These are phyloP conservation scores for Sinopyrophorus schimmeli DNA, from an alignment of 2,888 invertebrate species.

Conservation along the genomic window DNA sequence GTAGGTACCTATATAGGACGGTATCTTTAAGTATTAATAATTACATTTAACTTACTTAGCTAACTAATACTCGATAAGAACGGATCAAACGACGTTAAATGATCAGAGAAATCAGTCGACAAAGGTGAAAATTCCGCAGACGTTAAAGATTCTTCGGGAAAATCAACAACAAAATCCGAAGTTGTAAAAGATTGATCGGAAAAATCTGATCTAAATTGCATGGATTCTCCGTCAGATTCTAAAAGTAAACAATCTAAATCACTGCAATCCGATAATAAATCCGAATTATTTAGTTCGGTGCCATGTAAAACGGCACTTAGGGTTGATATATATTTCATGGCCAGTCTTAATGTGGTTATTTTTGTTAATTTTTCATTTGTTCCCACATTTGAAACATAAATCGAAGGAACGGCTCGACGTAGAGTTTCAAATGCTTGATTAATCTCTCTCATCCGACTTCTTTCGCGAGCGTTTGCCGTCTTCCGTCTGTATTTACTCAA, in stretches of 20 bases:
- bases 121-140: conserved; percentile 49
- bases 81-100: conserved; percentile 49
- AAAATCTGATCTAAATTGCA: conserved; percentile 49
- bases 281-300: conserved; percentile 32
- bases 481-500: conserved; percentile 69
- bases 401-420: conserved; percentile 61
- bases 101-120: conserved; percentile 50
- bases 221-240: conserved; percentile 49
- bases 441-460: conserved; percentile 69
- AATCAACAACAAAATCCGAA: conserved; percentile 51
- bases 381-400: conserved; percentile 44
- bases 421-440: conserved; percentile 69
- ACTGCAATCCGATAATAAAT: conserved; percentile 49
- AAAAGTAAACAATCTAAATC: conserved; percentile 43
- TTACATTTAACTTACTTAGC: conserved; percentile 5
- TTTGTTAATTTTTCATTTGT: conserved; percentile 66
- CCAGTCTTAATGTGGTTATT: conserved; percentile 67
- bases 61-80: conserved; percentile 47
- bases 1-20: conserved; percentile 7
- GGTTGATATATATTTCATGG: conserved; percentile 68
- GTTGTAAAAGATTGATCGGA: conserved; percentile 52
- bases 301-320: conserved; percentile 49
- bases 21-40: too few relatives aligned
- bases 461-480: conserved; percentile 69
- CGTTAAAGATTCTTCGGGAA: conserved; percentile 50